Evolutionary conservation across 2,113 vertebrate species (phyloP), one percentile per base, ranked within the genome.

Genomic region (Sprattus sprattus): DNA sequence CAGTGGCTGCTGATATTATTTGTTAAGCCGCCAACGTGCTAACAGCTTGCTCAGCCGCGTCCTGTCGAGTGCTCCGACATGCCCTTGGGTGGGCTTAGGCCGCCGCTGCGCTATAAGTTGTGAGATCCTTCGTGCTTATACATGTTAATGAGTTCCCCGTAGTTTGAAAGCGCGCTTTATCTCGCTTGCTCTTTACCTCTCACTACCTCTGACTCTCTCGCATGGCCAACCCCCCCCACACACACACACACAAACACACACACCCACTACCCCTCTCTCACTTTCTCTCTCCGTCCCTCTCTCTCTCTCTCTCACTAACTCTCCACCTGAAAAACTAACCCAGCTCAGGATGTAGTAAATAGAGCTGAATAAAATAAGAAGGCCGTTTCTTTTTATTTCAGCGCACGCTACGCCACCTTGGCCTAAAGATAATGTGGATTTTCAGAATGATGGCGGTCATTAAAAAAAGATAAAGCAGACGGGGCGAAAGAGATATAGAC

Each of bases 51-150:
- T 90, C 91, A 92, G 89, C 91, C 87, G 90, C 87, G 92, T 92
- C 92, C 92, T 93, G 94, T 94, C 94, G 93, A 91, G 91, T 91
- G 90, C 87, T 92, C 88, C 91, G 89, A 87, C 89, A 92, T 91
- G 94, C 94, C 95, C 93, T 93, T 94, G 92, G 94, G 93, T 95
- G 93, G 92, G 93, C 93, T 95, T 94, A 95, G 93, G 92, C 92
- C 88, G 88, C 92, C 32, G 90, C 90, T 16, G 91, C 88, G 92
- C 92, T 94, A 89, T 88, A 93, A 95, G 90, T 93, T 94, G 93
- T 91, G 92, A 94, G 93, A 94, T 93, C 93, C 91, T 93, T 89
- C 81, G 45, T 67, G 85, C 90, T 93, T 93, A 94, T 94, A 92
- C 93, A 95, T 95, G 94, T 91, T 93, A 95, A 95, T 95, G 93